These are phyloP conservation scores for Cetonia aurata DNA, from an alignment of 2,888 invertebrate genomes.

Conservation along the genomic window DNA sequence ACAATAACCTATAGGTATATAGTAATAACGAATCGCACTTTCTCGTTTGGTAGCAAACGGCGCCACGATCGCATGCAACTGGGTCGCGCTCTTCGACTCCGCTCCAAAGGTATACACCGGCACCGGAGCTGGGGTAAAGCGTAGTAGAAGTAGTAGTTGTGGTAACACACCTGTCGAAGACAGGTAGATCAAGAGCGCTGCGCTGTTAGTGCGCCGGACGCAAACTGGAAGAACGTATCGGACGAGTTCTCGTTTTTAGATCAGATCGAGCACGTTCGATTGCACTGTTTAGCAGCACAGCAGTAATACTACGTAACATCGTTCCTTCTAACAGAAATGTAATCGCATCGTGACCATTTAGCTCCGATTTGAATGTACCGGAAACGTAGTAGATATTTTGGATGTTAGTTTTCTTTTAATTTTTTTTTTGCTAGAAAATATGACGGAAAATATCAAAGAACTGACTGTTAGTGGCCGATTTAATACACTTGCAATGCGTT, in stretches of 20 bases:
- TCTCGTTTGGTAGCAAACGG: slow-evolving; percentile 47
- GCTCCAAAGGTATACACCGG: slow-evolving; percentile 17
- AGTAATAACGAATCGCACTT: slow-evolving; percentile 45
- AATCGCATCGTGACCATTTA: no score
- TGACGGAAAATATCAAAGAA: no score
- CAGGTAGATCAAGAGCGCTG: slow-evolving; percentile 48
- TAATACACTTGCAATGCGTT: no score
- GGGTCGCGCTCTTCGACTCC: slow-evolving; percentile 52
- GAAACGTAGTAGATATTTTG: no score
- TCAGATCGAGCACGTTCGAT: background rate
- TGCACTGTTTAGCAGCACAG: background rate
- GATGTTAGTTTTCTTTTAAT: no score
- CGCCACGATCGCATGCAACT: slow-evolving; percentile 51
- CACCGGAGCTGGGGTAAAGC: slow-evolving; percentile 14
- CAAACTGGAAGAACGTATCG: slow-evolving; percentile 29
- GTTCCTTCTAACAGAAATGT: no score
- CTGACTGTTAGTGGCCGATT: no score
- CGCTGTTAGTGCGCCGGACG: slow-evolving; percentile 43
- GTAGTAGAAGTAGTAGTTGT: slow-evolving; percentile 38
- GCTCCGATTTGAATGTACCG: no score
- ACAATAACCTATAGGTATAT: background rate
- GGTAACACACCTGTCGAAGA: slow-evolving; percentile 51
- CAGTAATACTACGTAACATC: no score
- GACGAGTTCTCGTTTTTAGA: background rate
- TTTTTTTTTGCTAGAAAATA: no score